phyloP scores from a whole-genome alignment of 2,888 invertebrate genomes.

The Drosophila parthenogenetica region DNA sequence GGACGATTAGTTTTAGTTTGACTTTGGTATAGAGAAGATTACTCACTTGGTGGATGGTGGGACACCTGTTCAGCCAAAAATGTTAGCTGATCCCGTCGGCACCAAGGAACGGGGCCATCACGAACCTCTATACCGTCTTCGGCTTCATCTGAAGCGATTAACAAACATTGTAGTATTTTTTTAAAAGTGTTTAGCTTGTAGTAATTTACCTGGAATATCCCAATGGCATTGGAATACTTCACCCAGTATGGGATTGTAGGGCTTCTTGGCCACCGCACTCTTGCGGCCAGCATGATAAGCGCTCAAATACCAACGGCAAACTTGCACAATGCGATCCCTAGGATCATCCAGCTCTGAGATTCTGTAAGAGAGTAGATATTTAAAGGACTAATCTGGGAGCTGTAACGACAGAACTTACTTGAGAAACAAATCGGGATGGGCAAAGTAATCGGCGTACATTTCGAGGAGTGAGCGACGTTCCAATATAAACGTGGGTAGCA shows the following conservation, averaged over 20 bases:
- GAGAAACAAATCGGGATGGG: constrained; percentile 98
- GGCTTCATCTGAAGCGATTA: constrained; percentile 53
- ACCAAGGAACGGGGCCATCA: constrained; percentile 97
- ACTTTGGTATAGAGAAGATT: background rate
- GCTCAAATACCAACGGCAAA: constrained; percentile 98
- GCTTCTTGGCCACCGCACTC: constrained; percentile 98
- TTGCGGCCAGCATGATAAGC: constrained; percentile 99
- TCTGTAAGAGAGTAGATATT: constrained; percentile 85
- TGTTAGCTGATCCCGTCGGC: constrained; percentile 92
- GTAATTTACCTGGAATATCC: constrained; percentile 87
- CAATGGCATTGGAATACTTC: constrained; percentile 97
- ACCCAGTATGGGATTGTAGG: constrained; percentile 99
- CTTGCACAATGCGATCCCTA: constrained; percentile 96
- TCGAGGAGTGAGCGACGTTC: constrained; percentile 98
- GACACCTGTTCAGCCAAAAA: constrained; percentile 99
- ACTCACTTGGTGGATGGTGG: constrained; percentile 97
- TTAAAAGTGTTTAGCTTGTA: background rate
- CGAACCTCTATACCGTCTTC: constrained; percentile 85
- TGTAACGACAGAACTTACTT: constrained; percentile 86
- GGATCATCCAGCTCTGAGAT: constrained; percentile 95
- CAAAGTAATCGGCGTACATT: constrained; percentile 99
- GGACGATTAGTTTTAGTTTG: background rate
- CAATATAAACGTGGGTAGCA: constrained; percentile 98
- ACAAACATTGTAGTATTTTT: too few relatives aligned
- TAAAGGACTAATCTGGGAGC: background rate